Percentiles rank a stretch among this genome's conserved stretches.
Evolutionary conservation across 2,888 invertebrate genomes (phyloP).

Genomic region (Nudaria mundana): DNA sequence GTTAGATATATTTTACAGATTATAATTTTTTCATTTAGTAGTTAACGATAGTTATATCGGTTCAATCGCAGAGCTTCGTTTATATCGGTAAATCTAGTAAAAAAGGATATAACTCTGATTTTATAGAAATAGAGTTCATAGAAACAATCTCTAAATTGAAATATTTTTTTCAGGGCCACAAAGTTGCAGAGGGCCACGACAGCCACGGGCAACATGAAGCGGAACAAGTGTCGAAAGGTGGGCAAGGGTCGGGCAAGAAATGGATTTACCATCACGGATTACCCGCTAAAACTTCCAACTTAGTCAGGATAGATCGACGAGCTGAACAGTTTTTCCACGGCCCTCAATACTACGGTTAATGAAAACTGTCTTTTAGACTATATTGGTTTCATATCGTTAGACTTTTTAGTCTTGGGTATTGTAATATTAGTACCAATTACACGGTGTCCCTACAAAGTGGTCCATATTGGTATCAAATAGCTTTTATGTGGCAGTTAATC

Average conservation of each 20-base stretch:
- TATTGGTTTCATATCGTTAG: not conserved
- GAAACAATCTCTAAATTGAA: not conserved
- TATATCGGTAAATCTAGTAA: too few species aligned
- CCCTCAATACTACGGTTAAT: constrained; percentile 55
- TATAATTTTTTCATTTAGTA: too few species aligned
- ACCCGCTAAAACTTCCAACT: constrained; percentile 60
- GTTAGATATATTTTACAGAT: too few species aligned
- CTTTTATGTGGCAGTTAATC: not conserved
- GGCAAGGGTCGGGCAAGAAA: constrained; percentile 74
- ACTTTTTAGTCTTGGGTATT: constrained; percentile 1
- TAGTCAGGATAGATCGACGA: constrained; percentile 54
- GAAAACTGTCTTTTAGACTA: not conserved
- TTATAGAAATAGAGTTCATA: too few species aligned
- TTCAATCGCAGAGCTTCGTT: too few species aligned
- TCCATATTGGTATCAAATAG: not conserved
- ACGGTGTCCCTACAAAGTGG: not conserved
- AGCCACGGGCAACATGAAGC: constrained; percentile 73
- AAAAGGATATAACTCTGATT: too few species aligned
- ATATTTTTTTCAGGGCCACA: constrained; percentile 69
- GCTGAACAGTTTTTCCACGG: constrained; percentile 49
- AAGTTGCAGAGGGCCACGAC: constrained; percentile 78
- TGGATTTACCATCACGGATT: constrained; percentile 80
- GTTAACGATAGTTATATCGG: too few species aligned
- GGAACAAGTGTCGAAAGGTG: constrained; percentile 69
- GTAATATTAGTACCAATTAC: not conserved